Percentiles rank a stretch among this genome's conserved stretches.
Conservation (phyloP, 2,888 invertebrate species). For the Hypsopygia costalis region DNA sequence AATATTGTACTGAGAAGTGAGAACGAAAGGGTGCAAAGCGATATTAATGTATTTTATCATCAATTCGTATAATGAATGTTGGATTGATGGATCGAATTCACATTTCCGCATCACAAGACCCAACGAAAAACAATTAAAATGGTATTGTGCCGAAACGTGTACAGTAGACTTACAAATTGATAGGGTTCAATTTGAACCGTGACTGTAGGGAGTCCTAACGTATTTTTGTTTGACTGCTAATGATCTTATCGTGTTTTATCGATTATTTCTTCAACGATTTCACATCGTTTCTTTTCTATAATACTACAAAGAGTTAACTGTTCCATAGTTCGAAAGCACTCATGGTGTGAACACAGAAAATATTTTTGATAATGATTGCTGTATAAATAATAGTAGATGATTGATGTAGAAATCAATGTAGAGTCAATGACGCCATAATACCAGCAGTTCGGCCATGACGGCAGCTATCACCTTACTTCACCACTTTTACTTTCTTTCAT, state of each 20-base stretch:
- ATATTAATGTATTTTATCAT: slow-evolving; percentile 32
- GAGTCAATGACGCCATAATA: slow-evolving; percentile 5
- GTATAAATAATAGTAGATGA: slow-evolving; percentile 23
- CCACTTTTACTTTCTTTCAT: slow-evolving; percentile 73
- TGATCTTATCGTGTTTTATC: slow-evolving; percentile 62
- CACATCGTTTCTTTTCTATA: slow-evolving; percentile 33
- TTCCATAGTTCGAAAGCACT: slow-evolving; percentile 20
- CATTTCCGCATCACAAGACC: slow-evolving; percentile 50
- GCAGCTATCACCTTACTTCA: slow-evolving; percentile 43
- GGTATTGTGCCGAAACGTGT: slow-evolving; percentile 52
- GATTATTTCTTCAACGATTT: slow-evolving; percentile 28
- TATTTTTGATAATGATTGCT: slow-evolving; percentile 28
- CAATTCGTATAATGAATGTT: slow-evolving; percentile 59
- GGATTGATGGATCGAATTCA: slow-evolving; percentile 59
- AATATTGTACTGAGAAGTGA: slow-evolving; percentile 17
- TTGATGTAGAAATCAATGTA: neutral
- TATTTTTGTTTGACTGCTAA: slow-evolving; percentile 58
- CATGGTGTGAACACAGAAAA: slow-evolving; percentile 10
- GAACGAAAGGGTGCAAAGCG: slow-evolving; percentile 34
- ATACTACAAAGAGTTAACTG: slow-evolving; percentile 60
- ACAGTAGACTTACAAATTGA: slow-evolving; percentile 37
- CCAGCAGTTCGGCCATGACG: slow-evolving; percentile 32
- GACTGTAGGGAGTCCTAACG: slow-evolving; percentile 50
- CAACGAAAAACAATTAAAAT: slow-evolving; percentile 61
- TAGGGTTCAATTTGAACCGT: slow-evolving; percentile 34